Base-by-base conservation (phyloP, 2,888 invertebrate species). In the Altica lythri region DNA sequence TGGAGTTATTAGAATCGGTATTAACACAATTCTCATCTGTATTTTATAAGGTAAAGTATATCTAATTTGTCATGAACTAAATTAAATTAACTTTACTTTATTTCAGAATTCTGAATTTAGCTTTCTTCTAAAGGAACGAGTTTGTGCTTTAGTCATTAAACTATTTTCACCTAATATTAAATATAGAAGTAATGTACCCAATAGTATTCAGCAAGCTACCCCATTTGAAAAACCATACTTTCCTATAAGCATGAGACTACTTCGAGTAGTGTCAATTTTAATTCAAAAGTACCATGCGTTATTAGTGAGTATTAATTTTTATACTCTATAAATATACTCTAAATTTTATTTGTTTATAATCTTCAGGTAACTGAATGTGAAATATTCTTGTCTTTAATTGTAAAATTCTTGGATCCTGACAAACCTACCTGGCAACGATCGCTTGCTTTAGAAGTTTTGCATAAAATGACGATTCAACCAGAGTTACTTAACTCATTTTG, bases 161-260 rank as follows among this genome's bases (percentile, higher is more conserved):
- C 79, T 99, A 55, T 98, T 99, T 76, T 98, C 98, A 16, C 98
- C 98, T 8, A 98, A 96, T 75, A 91, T 98, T n/a, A 98, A 98
- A 73, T 95, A 94, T 77, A 86, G 94, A 58, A 75, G 72, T 55
- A 74, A 73, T 49, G 68, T 77, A 44, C 83, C 83, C 57, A 80
- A 80, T 22, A 83, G 82, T 63, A 78, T 82, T 49, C 83, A 84
- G 68, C 84, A 85, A 63, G 81, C 84, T 14, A 82, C 84, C 5
- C 80, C 86, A 14, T 81, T 85, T 40, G 96, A 96, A 73, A 91
- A 95, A 60, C 97, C 97, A 0, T 94, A 93, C 78, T 98, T 95
- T 79, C 95, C 97, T 1, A 94, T 98, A 69, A 94, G 95, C 69
- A 94, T 98, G 89, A 82, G 98, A 44, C 83, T 99, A 40, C 80